Base-by-base conservation (phyloP, 2,113 vertebrate species). In the Chitala chitala region DNA sequence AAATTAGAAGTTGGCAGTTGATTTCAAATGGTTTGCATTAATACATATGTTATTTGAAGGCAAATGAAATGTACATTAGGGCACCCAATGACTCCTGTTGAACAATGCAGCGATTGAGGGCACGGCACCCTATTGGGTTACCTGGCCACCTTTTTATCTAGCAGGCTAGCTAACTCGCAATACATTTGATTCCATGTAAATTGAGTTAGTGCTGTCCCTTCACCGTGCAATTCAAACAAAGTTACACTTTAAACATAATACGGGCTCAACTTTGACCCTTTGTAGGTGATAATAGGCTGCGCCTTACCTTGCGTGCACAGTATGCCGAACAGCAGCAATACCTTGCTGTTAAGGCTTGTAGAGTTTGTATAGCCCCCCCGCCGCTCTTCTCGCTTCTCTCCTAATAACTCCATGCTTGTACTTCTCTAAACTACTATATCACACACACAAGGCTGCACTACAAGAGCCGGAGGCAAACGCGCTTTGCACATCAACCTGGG, bases 251-350 rank as follows among this genome's bases (percentile, higher is more conserved):
- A n/a, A n/a, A n/a, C n/a, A 46, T 46, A 46, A 46, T 46, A 46
- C 44, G 12, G 12, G 44, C 12, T 46, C 5, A 46, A 5, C 12
- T 46, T 6, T 46, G 5, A 55, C n/a, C 7, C 7, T 6, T 10
- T 38, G 31, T 63, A 15, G 17, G 5, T 38, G 59, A 36, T n/a
- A 15, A 22, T 29, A 24, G 20, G 24, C 66, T 26, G 6, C 46
- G 5, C 17, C 88, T 74, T 50, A 91, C 90, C 90, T 84, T 87
- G 83, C 38, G 85, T 72, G 77, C 71, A 86, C 77, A 91, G n/a
- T 3, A 91, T 17, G 77, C 69, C 84, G 46, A 81, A 15, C 3
- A 77, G 56, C 71, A 48, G 73, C 63, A 33, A 1, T 74, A 8
- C 82, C n/a, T 77, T 81, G 69, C 76, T 65, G 59, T 13, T 53